These are phyloP conservation scores for Megalopta genalis DNA, from an alignment of 1,140 invertebrate species.

Conservation along the genomic window DNA sequence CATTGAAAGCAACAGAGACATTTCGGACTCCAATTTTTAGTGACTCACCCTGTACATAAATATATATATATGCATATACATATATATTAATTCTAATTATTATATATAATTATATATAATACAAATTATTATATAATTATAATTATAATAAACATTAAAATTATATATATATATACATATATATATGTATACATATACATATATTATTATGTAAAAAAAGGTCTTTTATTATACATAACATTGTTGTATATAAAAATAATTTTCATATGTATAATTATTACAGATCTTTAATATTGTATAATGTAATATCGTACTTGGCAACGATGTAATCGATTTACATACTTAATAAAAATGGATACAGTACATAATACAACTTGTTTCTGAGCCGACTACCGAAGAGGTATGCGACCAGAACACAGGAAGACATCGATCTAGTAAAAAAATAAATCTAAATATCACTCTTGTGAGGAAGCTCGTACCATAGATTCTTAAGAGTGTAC, in stretches of 20 bases:
- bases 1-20: no score
- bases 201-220: conserved; percentile 49
- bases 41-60: no score
- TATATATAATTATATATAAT: no score
- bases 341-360: conserved; percentile 45
- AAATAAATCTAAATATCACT: conserved; percentile 32
- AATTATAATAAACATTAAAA: no score
- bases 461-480: background rate
- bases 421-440: background rate
- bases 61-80: background rate
- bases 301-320: conserved; percentile 40
- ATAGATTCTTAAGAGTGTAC: background rate
- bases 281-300: conserved; percentile 46
- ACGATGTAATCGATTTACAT: conserved; percentile 38
- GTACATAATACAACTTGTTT: conserved; percentile 8
- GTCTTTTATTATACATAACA: conserved; percentile 50
- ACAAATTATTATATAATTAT: no score
- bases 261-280: conserved; percentile 46
- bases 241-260: conserved; percentile 54
- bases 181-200: background rate
- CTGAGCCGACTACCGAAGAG: background rate
- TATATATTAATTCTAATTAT: no score
- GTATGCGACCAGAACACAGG: background rate
- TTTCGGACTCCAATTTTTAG: no score
- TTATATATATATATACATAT: background rate